Base-by-base conservation (phyloP, 2,888 invertebrate genomes). In the Linyphia triangularis region DNA sequence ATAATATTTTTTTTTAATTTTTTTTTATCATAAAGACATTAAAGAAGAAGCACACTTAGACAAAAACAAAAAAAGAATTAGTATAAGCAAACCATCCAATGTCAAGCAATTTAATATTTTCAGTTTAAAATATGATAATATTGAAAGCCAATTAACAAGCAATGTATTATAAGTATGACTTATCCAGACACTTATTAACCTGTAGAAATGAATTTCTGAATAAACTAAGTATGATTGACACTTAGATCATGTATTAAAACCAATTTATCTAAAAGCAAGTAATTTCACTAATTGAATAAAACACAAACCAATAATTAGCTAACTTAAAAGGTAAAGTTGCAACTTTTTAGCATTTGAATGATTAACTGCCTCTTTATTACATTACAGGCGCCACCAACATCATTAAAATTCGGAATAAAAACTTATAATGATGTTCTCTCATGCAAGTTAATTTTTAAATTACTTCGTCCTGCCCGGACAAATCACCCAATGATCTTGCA, bases 371-470 rank as follows among this genome's bases (percentile, higher is more conserved):
- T 63, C 63, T 40, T 77, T 63, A 77, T 63, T 63, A 59, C 40
- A 63, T 63, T 33, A 26, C 16, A 77, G 63, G 40, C 77, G 61
- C 63, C 77, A 30, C 26, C n/a, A 59, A 59, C 59, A 59, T 30
- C 51, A 57, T 59, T 57, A 75, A 75, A 57, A 9, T 63, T 77
- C 19, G 40, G n/a, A 77, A 63, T 77, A 77, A 77, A 77, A 77
- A 77, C 77, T 61, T 63, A 33, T 77, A 61, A 77, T 77, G 77
- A 63, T 61, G 63, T 77, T 61, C 77, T 13, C 6, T 40, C 61
- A 77, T 37, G 77, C 63, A 28, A 13, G 63, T 40, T 75, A 77
- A 77, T 77, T 77, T 77, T 77, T 63, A 63, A 77, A 77, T 63
- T 37, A 40, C 77, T 40, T 37, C 51, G 13, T 33, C 73, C 16